Evolutionary conservation across 2,797 vertebrate species (phyloP).

Genomic region (Enteromius anoplus): DNA sequence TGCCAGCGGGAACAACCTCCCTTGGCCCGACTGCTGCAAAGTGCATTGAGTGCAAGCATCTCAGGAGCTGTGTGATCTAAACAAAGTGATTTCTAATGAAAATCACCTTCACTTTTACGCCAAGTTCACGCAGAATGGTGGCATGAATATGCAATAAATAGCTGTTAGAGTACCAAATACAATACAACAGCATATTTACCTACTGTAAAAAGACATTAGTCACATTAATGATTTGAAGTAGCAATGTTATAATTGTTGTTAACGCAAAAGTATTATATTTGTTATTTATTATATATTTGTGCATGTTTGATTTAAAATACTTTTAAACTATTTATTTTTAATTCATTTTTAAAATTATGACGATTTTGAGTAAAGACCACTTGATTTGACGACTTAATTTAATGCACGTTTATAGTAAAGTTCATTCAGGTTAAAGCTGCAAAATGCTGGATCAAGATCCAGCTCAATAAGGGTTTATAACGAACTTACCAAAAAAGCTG

Average conservation of each 20-base stretch:
- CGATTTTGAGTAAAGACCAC: not conserved
- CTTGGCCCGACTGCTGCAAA: conserved; percentile 4
- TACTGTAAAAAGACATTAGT: not conserved
- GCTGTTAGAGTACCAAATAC: not conserved
- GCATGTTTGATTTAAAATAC: not conserved
- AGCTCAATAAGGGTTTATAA: not conserved
- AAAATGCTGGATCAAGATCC: not conserved
- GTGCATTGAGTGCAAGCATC: conserved; percentile 10
- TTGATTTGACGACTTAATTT: not conserved
- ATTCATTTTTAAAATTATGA: no score
- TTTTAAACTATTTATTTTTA: not conserved
- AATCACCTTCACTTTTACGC: not conserved
- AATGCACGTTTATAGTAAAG: not conserved
- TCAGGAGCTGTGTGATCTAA: not conserved
- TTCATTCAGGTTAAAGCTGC: not conserved
- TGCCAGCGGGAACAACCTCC: conserved; percentile 37
- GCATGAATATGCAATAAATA: not conserved
- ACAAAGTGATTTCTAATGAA: not conserved
- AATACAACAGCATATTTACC: not conserved
- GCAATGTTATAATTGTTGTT: not conserved
- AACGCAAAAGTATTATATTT: not conserved
- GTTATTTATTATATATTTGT: not conserved
- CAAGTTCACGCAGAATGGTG: not conserved
- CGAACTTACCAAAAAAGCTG: not conserved
- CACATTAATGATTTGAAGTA: not conserved